Percentiles rank a stretch among this genome's conserved stretches.
phyloP scores from a whole-genome alignment of 2,797 vertebrate species.

The Tinamus major region DNA sequence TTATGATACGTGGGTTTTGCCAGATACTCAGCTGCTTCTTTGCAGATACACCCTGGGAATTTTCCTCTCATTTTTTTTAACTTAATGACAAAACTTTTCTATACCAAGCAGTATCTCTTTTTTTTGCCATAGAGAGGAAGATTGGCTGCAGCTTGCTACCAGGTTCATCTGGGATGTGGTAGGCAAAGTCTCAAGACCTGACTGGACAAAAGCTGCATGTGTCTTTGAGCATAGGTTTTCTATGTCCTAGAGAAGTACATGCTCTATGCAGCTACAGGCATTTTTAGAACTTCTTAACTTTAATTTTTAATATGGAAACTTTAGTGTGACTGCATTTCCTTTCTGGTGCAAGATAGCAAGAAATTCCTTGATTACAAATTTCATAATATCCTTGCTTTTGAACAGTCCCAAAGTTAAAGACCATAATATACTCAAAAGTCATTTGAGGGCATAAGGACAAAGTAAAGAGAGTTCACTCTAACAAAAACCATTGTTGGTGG shows the following conservation, averaged over 20 bases:
- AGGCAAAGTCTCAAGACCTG: background rate
- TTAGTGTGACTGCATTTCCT: background rate
- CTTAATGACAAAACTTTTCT: background rate
- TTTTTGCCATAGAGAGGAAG: background rate
- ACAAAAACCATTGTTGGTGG: background rate
- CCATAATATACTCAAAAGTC: background rate
- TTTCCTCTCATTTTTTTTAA: background rate
- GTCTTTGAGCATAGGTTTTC: background rate
- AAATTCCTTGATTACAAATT: background rate
- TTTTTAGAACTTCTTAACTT: background rate
- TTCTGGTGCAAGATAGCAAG: background rate
- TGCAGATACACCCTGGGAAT: background rate
- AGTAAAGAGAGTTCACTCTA: background rate
- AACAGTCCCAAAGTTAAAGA: background rate
- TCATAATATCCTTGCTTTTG: background rate
- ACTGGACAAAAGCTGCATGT: background rate
- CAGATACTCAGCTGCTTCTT: slow-evolving; percentile 66
- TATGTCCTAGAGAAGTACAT: background rate
- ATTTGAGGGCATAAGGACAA: background rate
- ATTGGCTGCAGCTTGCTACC: background rate
- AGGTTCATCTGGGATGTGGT: background rate
- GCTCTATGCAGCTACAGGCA: background rate
- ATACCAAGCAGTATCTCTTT: background rate
- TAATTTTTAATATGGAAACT: background rate
- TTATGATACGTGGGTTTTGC: slow-evolving; percentile 39